Evolutionary conservation across 2,888 invertebrate species (phyloP), one percentile per base, ranked within the genome.

Genomic region (Proisotoma minuta): DNA sequence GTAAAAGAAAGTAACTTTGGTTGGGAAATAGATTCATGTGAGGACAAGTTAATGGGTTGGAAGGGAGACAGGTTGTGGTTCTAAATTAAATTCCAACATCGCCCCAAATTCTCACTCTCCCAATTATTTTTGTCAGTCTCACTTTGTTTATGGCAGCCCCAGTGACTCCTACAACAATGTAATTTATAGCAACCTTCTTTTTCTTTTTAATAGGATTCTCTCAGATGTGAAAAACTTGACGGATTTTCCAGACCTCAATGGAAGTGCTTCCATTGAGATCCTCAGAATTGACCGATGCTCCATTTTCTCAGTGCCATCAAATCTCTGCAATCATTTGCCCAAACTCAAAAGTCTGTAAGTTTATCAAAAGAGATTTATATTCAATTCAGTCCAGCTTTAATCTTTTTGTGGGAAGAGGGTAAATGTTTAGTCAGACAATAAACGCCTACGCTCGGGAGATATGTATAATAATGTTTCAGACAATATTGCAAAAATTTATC

Each of bases 331-430:
- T 59, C 84, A 86, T 74, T 85, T 87, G 76, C 90, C 91, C 65
- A 84, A 84, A 76, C 84, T 96, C 67, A 87, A 87, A 77, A 87
- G 87, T 75, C 82, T 95, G 95, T 94, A 79, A 86, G 91, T 87
- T 60, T 67, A 50, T n/a, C n/a, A n/a, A n/a, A n/a, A n/a, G n/a
- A n/a, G n/a, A n/a, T n/a, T n/a, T n/a, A n/a, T n/a, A n/a, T n/a
- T n/a, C n/a, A n/a, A n/a, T n/a, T n/a, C n/a, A n/a, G n/a, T n/a
- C n/a, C n/a, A n/a, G n/a, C n/a, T n/a, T n/a, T n/a, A n/a, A n/a
- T n/a, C n/a, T n/a, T n/a, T n/a, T n/a, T n/a, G n/a, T n/a, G n/a
- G n/a, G n/a, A n/a, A n/a, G n/a, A n/a, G n/a, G n/a, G n/a, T n/a
- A n/a, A n/a, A n/a, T n/a, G n/a, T n/a, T n/a, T n/a, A n/a, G n/a